phyloP scores from a whole-genome alignment of 1,140 invertebrate species.

The Drosophila yakuba region DNA sequence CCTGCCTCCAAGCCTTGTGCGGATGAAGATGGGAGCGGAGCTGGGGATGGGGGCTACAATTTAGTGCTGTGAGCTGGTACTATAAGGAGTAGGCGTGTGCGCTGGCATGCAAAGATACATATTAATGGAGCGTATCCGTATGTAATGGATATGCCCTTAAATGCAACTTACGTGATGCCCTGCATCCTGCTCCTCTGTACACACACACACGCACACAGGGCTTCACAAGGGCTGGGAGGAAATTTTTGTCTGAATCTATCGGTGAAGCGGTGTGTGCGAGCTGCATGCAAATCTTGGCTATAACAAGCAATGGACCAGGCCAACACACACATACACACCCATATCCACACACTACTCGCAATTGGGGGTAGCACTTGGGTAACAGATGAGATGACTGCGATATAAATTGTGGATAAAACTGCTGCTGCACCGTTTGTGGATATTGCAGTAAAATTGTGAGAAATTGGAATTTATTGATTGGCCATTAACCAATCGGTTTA shows the following conservation, averaged over 20 bases:
- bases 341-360: no score
- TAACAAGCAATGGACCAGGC: conserved; percentile 66
- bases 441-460: conserved; percentile 82
- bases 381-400: conserved; percentile 78
- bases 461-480: conserved; percentile 84
- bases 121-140: conserved; percentile 81
- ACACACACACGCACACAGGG: conserved; percentile 3
- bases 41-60: conserved; percentile 30
- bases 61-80: conserved; percentile 43
- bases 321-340: conserved; percentile 14
- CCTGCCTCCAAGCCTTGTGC: conserved; percentile 8
- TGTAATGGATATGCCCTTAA: conserved; percentile 81
- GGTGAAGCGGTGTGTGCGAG: conserved; percentile 52
- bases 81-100: conserved; percentile 62
- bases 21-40: neutral
- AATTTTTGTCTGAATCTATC: conserved; percentile 71
- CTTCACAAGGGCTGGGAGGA: conserved; percentile 13
- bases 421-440: conserved; percentile 73
- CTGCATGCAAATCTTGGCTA: conserved; percentile 79
- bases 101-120: conserved; percentile 74
- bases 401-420: conserved; percentile 82
- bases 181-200: conserved; percentile 29
- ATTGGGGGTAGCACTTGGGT: conserved; percentile 52
- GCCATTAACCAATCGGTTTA: conserved; percentile 76
- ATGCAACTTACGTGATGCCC: conserved; percentile 76